phyloP scores from a whole-genome alignment of 2,113 vertebrate genomes.

The Struthio camelus region DNA sequence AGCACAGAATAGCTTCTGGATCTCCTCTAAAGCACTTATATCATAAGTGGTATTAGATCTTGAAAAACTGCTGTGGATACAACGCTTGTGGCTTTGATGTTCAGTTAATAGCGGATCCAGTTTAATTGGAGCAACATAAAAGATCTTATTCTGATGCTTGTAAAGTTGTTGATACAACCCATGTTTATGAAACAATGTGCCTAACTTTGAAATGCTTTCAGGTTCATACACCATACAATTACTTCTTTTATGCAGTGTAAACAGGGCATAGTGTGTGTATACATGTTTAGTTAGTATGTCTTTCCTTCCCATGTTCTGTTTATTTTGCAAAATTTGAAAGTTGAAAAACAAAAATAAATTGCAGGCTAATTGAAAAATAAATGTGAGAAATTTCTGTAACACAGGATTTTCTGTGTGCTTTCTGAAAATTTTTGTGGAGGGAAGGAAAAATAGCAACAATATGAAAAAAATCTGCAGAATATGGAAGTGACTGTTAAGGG shows the following conservation, averaged over 20 bases:
- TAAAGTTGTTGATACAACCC: slow-evolving; percentile 19
- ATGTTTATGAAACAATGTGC: background rate
- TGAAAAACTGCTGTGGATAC: background rate
- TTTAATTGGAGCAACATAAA: slow-evolving; percentile 28
- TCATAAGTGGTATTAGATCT: background rate
- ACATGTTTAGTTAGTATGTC: too few relatives aligned
- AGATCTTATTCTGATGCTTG: slow-evolving; percentile 2
- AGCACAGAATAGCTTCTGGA: background rate
- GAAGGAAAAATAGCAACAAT: background rate
- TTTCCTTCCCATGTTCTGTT: background rate
- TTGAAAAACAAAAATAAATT: background rate
- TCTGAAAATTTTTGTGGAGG: background rate
- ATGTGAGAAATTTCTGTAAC: background rate
- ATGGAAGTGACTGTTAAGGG: background rate
- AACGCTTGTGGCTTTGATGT: slow-evolving; percentile 28
- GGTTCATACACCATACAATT: slow-evolving; percentile 7
- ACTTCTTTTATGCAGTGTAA: background rate
- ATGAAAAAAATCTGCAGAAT: background rate
- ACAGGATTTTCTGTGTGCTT: background rate
- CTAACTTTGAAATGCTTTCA: slow-evolving; percentile 23
- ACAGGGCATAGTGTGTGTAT: background rate
- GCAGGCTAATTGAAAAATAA: background rate
- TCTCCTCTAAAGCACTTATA: background rate
- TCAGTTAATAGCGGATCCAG: background rate
- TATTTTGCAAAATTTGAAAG: background rate